phyloP scores from a whole-genome alignment of 2,113 vertebrate species.

The Malaclemys terrapin region DNA sequence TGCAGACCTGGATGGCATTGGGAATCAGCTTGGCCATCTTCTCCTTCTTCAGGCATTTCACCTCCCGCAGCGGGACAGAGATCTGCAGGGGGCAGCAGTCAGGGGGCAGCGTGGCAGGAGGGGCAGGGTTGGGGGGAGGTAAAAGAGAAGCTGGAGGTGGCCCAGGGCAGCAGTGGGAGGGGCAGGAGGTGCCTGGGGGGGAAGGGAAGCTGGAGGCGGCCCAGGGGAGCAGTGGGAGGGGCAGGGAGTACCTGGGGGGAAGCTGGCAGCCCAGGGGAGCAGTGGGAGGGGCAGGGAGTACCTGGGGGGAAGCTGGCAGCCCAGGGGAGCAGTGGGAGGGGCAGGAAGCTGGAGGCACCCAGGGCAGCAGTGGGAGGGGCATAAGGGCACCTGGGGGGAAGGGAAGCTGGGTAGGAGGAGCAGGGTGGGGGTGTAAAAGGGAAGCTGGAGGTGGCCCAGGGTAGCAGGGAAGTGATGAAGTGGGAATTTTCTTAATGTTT shows the following conservation, averaged over 20 bases:
- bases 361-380: background rate
- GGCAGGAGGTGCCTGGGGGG: fast-evolving
- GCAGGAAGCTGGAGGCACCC: too few relatives aligned
- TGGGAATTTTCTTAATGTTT: too few relatives aligned
- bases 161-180: too few relatives aligned
- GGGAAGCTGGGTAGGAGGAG: too few relatives aligned
- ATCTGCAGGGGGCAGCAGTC: slow-evolving; percentile 73
- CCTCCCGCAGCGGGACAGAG: slow-evolving; percentile 91
- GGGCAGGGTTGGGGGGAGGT: background rate
- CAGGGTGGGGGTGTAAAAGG: background rate
- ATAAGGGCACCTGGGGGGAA: too few relatives aligned
- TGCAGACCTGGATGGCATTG: slow-evolving; percentile 93
- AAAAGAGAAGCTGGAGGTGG: background rate
- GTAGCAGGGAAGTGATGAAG: too few relatives aligned
- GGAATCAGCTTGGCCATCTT: slow-evolving; percentile 94
- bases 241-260: too few relatives aligned
- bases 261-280: too few relatives aligned
- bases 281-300: too few relatives aligned
- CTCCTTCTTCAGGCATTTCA: slow-evolving; percentile 91
- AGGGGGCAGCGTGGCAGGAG: background rate
- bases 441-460: background rate
- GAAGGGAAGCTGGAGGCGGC: background rate
- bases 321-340: too few relatives aligned
- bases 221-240: background rate
- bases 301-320: too few relatives aligned